Base-by-base conservation (phyloP, 2,888 invertebrate species). In the Gasteruption jaculator region DNA sequence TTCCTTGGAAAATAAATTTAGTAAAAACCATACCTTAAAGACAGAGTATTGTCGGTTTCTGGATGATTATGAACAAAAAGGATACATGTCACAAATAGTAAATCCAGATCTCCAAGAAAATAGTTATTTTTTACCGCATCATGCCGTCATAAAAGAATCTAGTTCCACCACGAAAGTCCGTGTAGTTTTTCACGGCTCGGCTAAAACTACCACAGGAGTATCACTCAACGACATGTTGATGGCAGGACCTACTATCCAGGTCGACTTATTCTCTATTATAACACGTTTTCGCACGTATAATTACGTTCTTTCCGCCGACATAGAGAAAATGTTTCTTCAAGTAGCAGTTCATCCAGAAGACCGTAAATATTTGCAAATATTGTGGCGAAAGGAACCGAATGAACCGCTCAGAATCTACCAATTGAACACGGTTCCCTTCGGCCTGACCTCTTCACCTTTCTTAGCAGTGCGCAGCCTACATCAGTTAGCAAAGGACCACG, bases 181-280 rank as follows among this genome's bases (percentile, higher is more conserved):
- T 15, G 56, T 61, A 0, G 63, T 65, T 0, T 65, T 59, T 42
- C 60, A 66, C 33, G 61, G 47, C 6, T 63, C 58, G 1, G 50
- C 52, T 2, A 54, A 46, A 43, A 50, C 47, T 7, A 33, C 48
- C 6, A 43, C 54, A 5, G 55, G 55, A 0, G 18, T 52, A 2
- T 60, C 61, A 1, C 37, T 61, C 1, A 65, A 63, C 41, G 56
- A 59, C 6, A 33, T 46, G 1, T 37, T 60, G 12, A 31, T 45
- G 31, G 50, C 54, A 2, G 65, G 62, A 3, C 56, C 61, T 1
- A 48, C 47, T 0, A 37, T 59, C 5, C 57, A 60, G 34, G 37
- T 48, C 3, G 51, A 57, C 15, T 26, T 61, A 1, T 45, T 55
- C 15, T 25, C 53, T 5, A 38, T 58, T 3, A 10, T 65, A 4